Evolutionary conservation across 2,888 invertebrate species (phyloP).

Genomic region (Pollenia labialis): DNA sequence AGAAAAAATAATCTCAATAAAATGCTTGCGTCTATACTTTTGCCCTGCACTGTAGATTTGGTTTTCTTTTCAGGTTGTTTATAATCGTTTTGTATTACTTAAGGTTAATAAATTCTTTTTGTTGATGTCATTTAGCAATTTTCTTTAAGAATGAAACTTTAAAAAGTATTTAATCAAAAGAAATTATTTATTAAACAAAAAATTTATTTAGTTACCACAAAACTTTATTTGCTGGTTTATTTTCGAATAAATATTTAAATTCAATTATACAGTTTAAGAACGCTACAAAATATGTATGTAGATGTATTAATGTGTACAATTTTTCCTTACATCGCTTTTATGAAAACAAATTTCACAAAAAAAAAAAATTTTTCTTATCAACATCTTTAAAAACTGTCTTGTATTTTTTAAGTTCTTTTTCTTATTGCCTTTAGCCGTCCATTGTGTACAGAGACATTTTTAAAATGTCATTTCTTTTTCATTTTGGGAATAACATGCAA

Average conservation of each 20-base stretch:
- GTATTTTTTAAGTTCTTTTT: slow-evolving; percentile 25
- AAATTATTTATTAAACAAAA: not conserved
- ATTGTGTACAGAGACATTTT: slow-evolving; percentile 42
- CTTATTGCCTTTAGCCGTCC: slow-evolving; percentile 36
- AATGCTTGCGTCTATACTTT: no score
- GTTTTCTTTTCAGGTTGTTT: no score
- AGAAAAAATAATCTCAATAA: no score
- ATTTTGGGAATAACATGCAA: slow-evolving; percentile 71
- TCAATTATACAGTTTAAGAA: slow-evolving; percentile 72
- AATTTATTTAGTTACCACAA: not conserved
- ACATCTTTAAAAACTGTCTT: slow-evolving; percentile 51
- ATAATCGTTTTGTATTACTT: no score
- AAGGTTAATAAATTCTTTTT: no score
- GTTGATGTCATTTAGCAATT: no score
- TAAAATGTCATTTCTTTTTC: slow-evolving; percentile 63
- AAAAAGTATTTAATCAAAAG: not conserved
- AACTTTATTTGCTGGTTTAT: not conserved
- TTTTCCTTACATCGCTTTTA: not conserved
- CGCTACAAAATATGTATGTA: not conserved
- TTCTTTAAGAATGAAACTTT: not conserved
- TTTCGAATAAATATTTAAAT: slow-evolving; percentile 73
- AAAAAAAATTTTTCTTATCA: slow-evolving; percentile 33
- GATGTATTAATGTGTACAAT: not conserved
- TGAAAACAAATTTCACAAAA: not conserved
- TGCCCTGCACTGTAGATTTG: no score